Evolutionary conservation across 1,140 invertebrate species (phyloP), one percentile per base, ranked within the genome.

Genomic region (Phenacoccus solenopsis): DNA sequence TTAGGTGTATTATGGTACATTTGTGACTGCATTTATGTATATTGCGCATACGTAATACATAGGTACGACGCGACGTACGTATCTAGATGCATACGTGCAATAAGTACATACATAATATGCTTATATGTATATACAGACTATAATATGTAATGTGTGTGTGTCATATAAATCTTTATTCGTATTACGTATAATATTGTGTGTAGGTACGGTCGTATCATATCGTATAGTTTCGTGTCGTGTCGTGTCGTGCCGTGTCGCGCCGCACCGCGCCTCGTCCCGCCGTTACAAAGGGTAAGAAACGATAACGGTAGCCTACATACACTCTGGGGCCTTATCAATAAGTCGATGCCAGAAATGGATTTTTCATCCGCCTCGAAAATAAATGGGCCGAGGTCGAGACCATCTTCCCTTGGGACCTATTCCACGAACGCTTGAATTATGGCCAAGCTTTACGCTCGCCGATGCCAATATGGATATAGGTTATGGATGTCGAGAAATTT

Each of bases 281-380:
- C 25, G 59, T 38, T 38, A 27, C 22, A 24, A 25, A 64, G 38
- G 38, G 38, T 49, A n/a, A 49, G 38, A 49, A 49, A 49, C 38
- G 38, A 49, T 49, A 64, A 24, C 25, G 59, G 59, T 64, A 64
- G 59, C 59, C 59, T 64, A 64, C 59, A 64, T 64, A 64, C 59
- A 64, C 59, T 64, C 59, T 64, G 59, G 59, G 59, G 59, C 25
- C 22, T 64, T 64, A 64, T 64, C 59, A 64, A 64, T 64, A 64
- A 64, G 59, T 64, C 59, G 38, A 49, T 64, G 59, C 59, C 59
- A 64, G 59, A 64, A 64, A 64, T 64, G 59, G 59, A 64, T 64
- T 64, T 64, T 64, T 64, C 59, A 25, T 64, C 59, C 25, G 22
- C 7, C 25, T 64, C 10, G 10, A 64, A 64, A 64, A 64, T 64